Percentiles rank a stretch among this genome's conserved stretches.
Conservation (phyloP, 2,113 vertebrate species). For the Jacana jacana region DNA sequence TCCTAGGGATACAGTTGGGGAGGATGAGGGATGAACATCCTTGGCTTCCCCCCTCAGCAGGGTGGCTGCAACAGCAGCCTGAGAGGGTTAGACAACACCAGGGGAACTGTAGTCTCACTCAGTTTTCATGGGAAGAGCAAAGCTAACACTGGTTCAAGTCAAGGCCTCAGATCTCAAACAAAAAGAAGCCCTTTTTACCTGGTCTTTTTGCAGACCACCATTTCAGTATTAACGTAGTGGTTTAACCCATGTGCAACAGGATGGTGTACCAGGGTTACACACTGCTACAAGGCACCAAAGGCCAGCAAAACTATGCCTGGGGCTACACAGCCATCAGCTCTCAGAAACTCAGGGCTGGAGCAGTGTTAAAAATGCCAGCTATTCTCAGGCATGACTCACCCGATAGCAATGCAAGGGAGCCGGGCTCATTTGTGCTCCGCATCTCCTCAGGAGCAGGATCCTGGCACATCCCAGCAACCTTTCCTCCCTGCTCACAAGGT, state of each 20-base stretch:
- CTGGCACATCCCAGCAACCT: neutral
- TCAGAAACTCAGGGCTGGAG: neutral
- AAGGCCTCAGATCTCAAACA: neutral
- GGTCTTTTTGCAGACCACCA: neutral
- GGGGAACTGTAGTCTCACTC: fast-evolving
- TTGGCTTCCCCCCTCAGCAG: fast-evolving
- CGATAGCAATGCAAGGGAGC: neutral
- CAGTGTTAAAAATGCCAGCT: neutral
- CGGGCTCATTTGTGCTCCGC: neutral
- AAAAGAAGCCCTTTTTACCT: neutral
- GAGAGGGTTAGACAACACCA: neutral
- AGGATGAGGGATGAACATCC: neutral
- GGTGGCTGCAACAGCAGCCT: neutral
- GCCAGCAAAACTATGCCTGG: neutral
- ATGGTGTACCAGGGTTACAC: fast-evolving
- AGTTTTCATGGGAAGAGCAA: neutral
- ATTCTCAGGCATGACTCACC: neutral
- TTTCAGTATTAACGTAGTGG: neutral
- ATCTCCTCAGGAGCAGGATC: neutral
- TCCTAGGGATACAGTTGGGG: fast-evolving
- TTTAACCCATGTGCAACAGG: neutral
- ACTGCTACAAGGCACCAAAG: neutral
- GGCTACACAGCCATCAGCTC: neutral
- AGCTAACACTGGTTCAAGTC: fast-evolving
- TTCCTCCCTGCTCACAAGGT: neutral